phyloP scores from a whole-genome alignment of 1,140 invertebrate species.

The Apolygus lucorum region DNA sequence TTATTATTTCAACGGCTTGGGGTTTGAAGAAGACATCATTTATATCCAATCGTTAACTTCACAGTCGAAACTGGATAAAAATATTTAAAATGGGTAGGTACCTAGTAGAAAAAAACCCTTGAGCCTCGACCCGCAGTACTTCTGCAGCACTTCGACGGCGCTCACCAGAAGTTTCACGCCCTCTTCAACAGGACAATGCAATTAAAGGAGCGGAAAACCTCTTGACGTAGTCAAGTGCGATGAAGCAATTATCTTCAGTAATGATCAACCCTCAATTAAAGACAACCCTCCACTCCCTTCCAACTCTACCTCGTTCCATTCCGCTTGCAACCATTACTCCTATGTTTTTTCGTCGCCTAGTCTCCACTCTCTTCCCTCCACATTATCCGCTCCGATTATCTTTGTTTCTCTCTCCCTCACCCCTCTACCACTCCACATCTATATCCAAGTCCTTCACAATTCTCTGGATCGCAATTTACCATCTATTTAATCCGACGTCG shows the following conservation, averaged over 20 bases:
- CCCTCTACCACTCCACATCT: background rate
- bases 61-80: too few relatives aligned
- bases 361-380: too few relatives aligned
- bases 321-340: background rate
- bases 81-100: too few relatives aligned
- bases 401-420: background rate
- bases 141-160: background rate
- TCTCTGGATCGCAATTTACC: background rate
- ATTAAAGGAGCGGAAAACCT: background rate
- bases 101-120: too few relatives aligned
- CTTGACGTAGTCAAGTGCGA: background rate
- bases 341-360: too few relatives aligned
- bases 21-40: too few relatives aligned
- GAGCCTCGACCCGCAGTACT: too few relatives aligned
- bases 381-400: too few relatives aligned
- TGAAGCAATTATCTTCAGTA: conserved; percentile 1
- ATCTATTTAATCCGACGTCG: background rate
- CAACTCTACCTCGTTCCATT: background rate
- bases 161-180: background rate
- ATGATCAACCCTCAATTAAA: conserved; percentile 1
- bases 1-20: too few relatives aligned
- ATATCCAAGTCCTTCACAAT: background rate
- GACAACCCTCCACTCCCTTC: background rate
- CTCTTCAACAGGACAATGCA: background rate
- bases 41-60: too few relatives aligned